Conservation (phyloP, 1,140 invertebrate species). For the Saxidomus purpurata region DNA sequence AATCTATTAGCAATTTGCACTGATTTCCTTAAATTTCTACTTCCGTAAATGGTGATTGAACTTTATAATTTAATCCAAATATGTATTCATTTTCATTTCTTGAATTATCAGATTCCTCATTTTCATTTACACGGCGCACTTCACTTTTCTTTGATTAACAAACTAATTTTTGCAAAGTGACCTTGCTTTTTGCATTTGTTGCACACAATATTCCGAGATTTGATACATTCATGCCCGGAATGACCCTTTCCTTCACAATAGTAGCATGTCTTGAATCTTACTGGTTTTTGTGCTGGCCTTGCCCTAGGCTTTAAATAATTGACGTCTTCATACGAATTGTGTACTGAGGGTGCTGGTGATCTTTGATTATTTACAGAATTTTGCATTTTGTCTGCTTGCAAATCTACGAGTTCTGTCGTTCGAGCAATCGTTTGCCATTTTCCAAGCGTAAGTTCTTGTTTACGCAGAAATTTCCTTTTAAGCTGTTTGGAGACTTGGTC, state of each 20-base stretch:
- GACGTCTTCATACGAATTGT: not conserved
- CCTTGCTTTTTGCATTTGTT: too few relatives aligned
- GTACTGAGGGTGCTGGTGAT: not conserved
- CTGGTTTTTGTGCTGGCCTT: not conserved
- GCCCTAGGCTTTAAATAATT: not conserved
- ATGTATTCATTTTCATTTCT: too few relatives aligned
- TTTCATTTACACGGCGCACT: not conserved
- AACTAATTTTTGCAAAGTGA: too few relatives aligned
- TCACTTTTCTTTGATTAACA: not conserved
- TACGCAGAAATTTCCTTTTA: not conserved
- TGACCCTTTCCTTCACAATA: constrained; percentile 9
- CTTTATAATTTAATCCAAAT: too few relatives aligned
- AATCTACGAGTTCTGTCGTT: not conserved
- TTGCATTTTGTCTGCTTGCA: constrained; percentile 21
- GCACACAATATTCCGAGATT: too few relatives aligned
- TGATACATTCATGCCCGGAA: not conserved
- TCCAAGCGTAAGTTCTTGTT: not conserved
- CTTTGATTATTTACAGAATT: not conserved
- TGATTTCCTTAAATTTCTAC: too few relatives aligned
- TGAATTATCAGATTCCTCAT: not conserved
- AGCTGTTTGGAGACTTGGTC: constrained; percentile 10
- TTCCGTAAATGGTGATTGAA: too few relatives aligned
- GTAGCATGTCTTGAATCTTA: constrained; percentile 13
- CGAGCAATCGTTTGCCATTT: not conserved
- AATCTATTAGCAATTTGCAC: too few relatives aligned